These are phyloP conservation scores for Andrena dorsata DNA, from an alignment of 2,888 invertebrate genomes.

Conservation along the genomic window DNA sequence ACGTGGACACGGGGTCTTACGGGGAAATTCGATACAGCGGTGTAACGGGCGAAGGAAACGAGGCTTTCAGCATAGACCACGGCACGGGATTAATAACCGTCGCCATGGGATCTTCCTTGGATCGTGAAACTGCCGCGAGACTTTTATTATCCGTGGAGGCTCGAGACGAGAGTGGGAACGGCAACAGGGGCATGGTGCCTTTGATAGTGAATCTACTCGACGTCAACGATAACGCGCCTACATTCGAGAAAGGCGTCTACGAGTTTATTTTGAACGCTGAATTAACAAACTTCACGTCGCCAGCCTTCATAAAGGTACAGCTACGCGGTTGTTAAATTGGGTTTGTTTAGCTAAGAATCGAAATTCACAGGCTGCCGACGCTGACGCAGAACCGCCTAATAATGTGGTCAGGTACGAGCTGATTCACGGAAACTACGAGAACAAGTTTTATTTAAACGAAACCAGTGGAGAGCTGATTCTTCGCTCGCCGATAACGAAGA, in stretches of 20 bases:
- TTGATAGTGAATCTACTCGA: slow-evolving; percentile 91
- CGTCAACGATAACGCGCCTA: slow-evolving; percentile 94
- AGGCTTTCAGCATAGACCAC: slow-evolving; percentile 92
- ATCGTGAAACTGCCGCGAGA: slow-evolving; percentile 92
- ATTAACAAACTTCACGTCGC: slow-evolving; percentile 90
- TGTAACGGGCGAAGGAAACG: slow-evolving; percentile 91
- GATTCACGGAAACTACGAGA: slow-evolving; percentile 91
- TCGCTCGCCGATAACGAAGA: slow-evolving; percentile 85
- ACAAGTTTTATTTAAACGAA: slow-evolving; percentile 91
- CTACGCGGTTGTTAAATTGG: background rate
- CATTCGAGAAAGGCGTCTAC: slow-evolving; percentile 92
- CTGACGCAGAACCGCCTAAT: slow-evolving; percentile 93
- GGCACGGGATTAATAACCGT: slow-evolving; percentile 93
- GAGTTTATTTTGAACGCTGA: slow-evolving; percentile 92
- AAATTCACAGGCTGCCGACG: slow-evolving; percentile 89
- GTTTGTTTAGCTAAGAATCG: background rate
- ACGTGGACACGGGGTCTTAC: slow-evolving; percentile 92
- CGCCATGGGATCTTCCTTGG: slow-evolving; percentile 90
- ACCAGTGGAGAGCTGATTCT: slow-evolving; percentile 91
- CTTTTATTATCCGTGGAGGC: slow-evolving; percentile 94
- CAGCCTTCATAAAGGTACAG: slow-evolving; percentile 89
- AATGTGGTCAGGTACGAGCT: slow-evolving; percentile 94
- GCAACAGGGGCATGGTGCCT: slow-evolving; percentile 90
- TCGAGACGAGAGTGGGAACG: slow-evolving; percentile 93
- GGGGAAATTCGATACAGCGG: slow-evolving; percentile 92